Percentiles rank a stretch among this genome's conserved stretches.
phyloP scores from a whole-genome alignment of 2,888 invertebrate species.

The Corbicula japonica region DNA sequence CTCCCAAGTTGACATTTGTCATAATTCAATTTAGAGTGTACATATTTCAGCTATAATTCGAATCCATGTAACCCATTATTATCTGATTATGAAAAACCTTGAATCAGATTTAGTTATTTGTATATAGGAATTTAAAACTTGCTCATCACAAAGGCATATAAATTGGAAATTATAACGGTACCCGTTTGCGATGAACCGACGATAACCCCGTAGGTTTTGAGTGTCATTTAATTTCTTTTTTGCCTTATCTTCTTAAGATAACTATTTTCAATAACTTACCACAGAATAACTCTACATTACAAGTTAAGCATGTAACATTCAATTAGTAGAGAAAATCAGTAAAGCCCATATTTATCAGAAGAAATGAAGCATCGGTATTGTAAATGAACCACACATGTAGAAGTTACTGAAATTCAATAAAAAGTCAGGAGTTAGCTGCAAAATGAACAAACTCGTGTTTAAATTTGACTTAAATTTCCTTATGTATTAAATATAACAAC shows the following conservation, averaged over 20 bases:
- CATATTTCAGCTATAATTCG: conserved; percentile 28
- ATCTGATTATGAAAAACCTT: conserved; percentile 35
- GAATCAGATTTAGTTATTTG: conserved; percentile 19
- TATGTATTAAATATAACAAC: no score
- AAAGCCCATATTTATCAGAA: conserved; percentile 6
- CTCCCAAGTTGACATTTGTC: conserved; percentile 25
- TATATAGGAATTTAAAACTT: conserved; percentile 22
- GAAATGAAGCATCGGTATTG: no score
- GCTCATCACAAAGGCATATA: conserved; percentile 20
- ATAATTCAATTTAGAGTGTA: conserved; percentile 44
- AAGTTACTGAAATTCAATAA: no score
- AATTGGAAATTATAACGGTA: conserved; percentile 41
- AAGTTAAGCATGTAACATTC: conserved; percentile 20
- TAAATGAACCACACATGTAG: no score
- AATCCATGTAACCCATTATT: conserved; percentile 25
- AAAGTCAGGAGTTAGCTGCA: no score
- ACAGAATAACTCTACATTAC: conserved; percentile 11
- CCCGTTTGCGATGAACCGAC: conserved; percentile 26
- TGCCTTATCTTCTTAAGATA: conserved; percentile 18
- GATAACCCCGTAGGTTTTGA: conserved; percentile 46
- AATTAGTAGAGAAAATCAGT: conserved; percentile 14
- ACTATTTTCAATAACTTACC: conserved; percentile 16
- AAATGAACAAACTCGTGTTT: no score
- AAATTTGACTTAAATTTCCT: no score
- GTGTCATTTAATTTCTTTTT: conserved; percentile 33